A percentile compares a stretch with the other conserved stretches of the same genome.
These are phyloP conservation scores for Bombus picipes DNA, from an alignment of 1,140 invertebrate species.

Conservation along the genomic window DNA sequence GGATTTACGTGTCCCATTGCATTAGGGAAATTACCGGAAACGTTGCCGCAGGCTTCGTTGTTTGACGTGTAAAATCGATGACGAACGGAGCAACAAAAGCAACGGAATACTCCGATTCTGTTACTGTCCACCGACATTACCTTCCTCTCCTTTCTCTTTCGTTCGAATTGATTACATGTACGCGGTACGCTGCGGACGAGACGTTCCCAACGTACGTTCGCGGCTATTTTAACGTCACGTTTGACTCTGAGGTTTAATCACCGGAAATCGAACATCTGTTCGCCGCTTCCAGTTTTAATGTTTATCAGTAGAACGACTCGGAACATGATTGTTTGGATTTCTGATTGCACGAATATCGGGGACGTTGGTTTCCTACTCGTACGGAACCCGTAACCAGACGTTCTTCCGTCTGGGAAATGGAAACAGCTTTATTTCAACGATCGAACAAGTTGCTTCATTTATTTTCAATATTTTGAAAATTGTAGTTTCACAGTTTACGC, in stretches of 20 bases:
- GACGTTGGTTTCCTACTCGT: neutral
- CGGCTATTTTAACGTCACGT: neutral
- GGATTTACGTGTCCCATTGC: slow-evolving; percentile 26
- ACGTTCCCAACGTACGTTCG: neutral
- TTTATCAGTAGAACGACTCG: slow-evolving; percentile 9
- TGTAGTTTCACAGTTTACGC: neutral
- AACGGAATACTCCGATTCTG: neutral
- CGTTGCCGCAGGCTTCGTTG: slow-evolving; percentile 12
- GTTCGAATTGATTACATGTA: neutral
- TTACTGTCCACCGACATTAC: neutral
- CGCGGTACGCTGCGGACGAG: neutral
- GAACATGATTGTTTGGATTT: neutral
- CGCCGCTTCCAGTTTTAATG: neutral
- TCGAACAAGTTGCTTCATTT: neutral
- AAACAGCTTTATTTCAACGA: neutral
- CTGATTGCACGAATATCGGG: neutral
- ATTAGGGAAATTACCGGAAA: slow-evolving; percentile 41
- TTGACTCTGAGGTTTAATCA: slow-evolving; percentile 18
- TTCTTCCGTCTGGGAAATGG: neutral
- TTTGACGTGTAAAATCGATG: slow-evolving; percentile 34
- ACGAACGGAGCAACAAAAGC: slow-evolving; percentile 6
- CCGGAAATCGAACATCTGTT: slow-evolving; percentile 28
- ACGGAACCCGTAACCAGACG: neutral
- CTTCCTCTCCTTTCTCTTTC: neutral
- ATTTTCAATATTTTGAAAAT: neutral